A percentile compares a stretch with the other conserved stretches of the same genome.
phyloP scores from a whole-genome alignment of 1,140 invertebrate species.

The Achatina immaculata region DNA sequence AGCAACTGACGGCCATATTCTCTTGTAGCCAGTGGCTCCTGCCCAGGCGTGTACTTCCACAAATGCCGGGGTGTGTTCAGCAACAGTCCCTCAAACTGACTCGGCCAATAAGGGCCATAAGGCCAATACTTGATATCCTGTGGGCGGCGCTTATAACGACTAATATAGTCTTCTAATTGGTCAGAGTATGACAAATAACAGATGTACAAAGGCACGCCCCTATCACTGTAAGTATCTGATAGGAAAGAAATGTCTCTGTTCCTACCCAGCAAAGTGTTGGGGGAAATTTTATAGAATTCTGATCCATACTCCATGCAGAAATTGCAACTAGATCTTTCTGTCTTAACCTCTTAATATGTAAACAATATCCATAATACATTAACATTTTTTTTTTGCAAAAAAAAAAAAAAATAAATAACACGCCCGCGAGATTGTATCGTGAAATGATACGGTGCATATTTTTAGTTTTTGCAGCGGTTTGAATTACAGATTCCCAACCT shows the following conservation, averaged over 20 bases:
- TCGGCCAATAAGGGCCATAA: conserved; percentile 68
- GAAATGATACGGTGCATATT: too few relatives aligned
- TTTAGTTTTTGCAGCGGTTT: too few relatives aligned
- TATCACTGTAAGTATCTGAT: not conserved
- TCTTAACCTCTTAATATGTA: too few relatives aligned
- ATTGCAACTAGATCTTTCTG: too few relatives aligned
- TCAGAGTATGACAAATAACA: conserved; percentile 52
- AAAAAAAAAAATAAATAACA: too few relatives aligned
- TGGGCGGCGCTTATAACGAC: conserved; percentile 60
- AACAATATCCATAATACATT: too few relatives aligned
- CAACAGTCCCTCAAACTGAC: conserved; percentile 52
- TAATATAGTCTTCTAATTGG: conserved; percentile 64
- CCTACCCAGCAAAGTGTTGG: not conserved
- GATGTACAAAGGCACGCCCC: conserved; percentile 14
- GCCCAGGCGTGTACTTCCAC: not conserved
- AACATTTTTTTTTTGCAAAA: too few relatives aligned
- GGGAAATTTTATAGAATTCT: too few relatives aligned
- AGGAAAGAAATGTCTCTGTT: not conserved
- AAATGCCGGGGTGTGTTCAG: conserved; percentile 58
- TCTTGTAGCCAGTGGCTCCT: not conserved
- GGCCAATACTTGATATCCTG: conserved; percentile 68
- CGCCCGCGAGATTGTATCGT: too few relatives aligned
- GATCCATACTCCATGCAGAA: too few relatives aligned
- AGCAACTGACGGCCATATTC: not conserved
- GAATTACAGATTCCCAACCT: too few relatives aligned